These are phyloP conservation scores for Coilia nasus DNA, from an alignment of 2,797 vertebrate genomes.

Conservation along the genomic window DNA sequence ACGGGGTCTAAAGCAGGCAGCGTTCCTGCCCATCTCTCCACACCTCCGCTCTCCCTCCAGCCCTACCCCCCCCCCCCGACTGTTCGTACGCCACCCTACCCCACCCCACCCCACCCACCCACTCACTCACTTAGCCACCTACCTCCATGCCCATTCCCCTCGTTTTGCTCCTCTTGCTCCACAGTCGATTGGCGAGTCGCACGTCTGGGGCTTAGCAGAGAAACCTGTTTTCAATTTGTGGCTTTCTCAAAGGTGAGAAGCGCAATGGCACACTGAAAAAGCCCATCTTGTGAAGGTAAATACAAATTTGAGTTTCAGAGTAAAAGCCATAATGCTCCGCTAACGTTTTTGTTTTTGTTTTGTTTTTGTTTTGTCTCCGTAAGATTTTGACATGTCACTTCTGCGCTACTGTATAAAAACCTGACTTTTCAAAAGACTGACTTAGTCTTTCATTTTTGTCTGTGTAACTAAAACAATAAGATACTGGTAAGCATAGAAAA, in stretches of 20 bases:
- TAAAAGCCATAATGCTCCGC: neutral
- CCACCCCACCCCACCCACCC: conserved; percentile 27
- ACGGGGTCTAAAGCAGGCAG: neutral
- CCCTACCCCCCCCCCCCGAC: conserved; percentile 47
- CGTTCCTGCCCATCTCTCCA: neutral
- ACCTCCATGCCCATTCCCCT: neutral
- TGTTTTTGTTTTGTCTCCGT: too few relatives aligned
- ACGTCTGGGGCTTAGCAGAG: neutral
- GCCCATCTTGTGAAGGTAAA: neutral
- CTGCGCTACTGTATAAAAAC: too few relatives aligned
- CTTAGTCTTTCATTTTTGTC: neutral
- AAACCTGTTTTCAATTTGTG: neutral
- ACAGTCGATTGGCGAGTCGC: neutral
- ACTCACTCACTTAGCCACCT: neutral
- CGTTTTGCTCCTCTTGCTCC: neutral
- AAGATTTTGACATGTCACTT: neutral
- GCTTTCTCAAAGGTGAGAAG: neutral
- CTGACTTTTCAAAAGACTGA: too few relatives aligned
- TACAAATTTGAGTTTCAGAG: neutral
- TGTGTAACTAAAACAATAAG: neutral
- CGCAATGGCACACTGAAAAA: neutral
- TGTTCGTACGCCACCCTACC: conserved; percentile 26
- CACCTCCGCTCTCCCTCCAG: conserved; percentile 49
- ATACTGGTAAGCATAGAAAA: neutral
- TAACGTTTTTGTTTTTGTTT: too few relatives aligned